phyloP scores from a whole-genome alignment of 1,140 invertebrate genomes.

The Orius insidiosus region DNA sequence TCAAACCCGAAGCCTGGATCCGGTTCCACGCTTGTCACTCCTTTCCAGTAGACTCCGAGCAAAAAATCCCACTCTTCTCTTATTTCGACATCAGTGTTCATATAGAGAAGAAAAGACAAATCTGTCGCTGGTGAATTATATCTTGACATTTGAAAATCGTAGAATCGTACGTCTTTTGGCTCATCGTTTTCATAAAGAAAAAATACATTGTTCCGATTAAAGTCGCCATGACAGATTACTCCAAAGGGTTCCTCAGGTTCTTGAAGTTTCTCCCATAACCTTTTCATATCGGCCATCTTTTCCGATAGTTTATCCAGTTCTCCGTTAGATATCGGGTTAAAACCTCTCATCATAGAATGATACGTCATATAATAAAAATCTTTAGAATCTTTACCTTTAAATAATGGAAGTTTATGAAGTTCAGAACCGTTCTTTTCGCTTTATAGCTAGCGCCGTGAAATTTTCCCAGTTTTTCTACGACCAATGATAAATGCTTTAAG shows the following conservation, averaged over 20 bases:
- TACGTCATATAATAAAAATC: neutral
- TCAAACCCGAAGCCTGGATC: conserved; percentile 2
- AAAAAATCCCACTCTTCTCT: conserved; percentile 4
- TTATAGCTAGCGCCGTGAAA: conserved; percentile 3
- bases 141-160: conserved; percentile 5
- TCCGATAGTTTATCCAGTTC: neutral
- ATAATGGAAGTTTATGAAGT: neutral
- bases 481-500: neutral
- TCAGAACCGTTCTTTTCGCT: conserved; percentile 1
- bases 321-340: neutral
- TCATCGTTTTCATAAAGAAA: neutral
- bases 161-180: neutral
- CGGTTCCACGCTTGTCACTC: conserved; percentile 2
- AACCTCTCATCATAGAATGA: neutral
- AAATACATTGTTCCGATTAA: neutral
- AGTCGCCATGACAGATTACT: conserved; percentile 4
- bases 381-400: neutral
- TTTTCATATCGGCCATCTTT: conserved; percentile 1
- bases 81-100: neutral
- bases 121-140: neutral
- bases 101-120: conserved; percentile 1
- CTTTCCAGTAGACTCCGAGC: conserved; percentile 7
- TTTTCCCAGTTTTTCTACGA: conserved; percentile 1
- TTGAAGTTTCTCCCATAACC: neutral
- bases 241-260: neutral